Base-by-base conservation (phyloP, 2,113 vertebrate genomes). In the Candoia aspera region DNA sequence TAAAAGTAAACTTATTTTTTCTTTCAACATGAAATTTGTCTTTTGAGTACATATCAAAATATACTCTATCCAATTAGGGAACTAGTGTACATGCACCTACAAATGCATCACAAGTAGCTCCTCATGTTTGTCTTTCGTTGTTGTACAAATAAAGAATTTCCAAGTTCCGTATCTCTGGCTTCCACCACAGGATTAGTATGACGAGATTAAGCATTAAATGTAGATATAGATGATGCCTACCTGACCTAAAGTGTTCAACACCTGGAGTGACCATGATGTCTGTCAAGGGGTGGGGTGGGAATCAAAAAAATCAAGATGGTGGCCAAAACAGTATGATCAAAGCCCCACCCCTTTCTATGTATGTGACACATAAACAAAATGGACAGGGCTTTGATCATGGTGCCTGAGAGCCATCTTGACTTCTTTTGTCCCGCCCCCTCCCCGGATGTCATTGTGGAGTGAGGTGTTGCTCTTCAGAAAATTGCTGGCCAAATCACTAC, bases 1-100 rank as follows among this genome's bases (percentile, higher is more conserved):
- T 93, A 90, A 91, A 92, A 96, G 87, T n/a, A 26, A 90, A 95
- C 93, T 42, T 19, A 58, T 57, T 37, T 64, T 64, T 60, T 79
- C 53, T 11, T 46, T 84, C n/a, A 84, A 6, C 21, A 21, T 46
- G 26, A 17, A 24, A 92, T 73, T 46, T 95, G 87, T 90, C 90
- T 42, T 0, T 0, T 12, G 87, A 87, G 33, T 12, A 33, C 83
- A 57, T 68, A 79, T 33, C 9, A 55, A 53, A 53, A 29, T 85
- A 86, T 37, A 58, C 1, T 23, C 53, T 87, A 58, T 59, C 0
- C 0, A 4, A 8, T 17, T 37, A 1, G 6, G 10, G 21, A 24
- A 59, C 4, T 0, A 42, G 13, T 29, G 87, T 87, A 37, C 33
- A 55, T 42, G 6, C 42, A 49, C 8, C n/a, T n/a, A 29, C n/a